Evolutionary conservation across 64 coral and sea anemone species (phyloP), one percentile per base, ranked within the genome.

Genomic region (Exaiptasia diaphana): DNA sequence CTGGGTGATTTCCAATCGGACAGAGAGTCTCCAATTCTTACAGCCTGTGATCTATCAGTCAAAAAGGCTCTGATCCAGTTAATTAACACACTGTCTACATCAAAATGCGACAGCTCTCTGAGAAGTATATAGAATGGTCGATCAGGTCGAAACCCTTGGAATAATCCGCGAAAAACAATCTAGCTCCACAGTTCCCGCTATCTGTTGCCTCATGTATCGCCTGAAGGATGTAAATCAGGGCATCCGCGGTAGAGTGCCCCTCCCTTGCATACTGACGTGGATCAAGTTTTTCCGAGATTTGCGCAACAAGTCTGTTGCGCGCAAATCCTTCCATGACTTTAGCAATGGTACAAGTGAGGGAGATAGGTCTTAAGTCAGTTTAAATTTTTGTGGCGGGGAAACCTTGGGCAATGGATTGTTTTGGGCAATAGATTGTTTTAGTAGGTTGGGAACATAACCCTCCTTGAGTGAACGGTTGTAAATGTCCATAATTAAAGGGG

Each of bases 201-300:
- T 61, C 21, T 61, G 56, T 22, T 6, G 56, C 56, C 23, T 61
- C 56, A 28, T 61, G 21, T 22, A 61, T 22, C 21, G 56, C 56
- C 56, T 61, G 56, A 7, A 61, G 56, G 5, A 61, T 9, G 26
- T 61, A 61, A 9, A 61, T 22, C 21, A 61, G 23, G 6, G 56
- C 56, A 22, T 61, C 56, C 56, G 56, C 23, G 56, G 56, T 61
- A 8, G 43, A 46, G 15, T 46, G 43, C 43, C 82, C 68, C 15
- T 73, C 68, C 10, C 82, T 59, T 78, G 84, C 84, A 48, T 77
- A 68, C 45, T 68, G 84, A 27, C 73, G 73, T 1, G 73, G 84
- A 15, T 70, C 41, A 39, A 85, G 67, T 3, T 74, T 61, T 5
- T 74, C 53, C 6, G 82, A 53, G 0, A 85, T n/a, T 45, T 74